Evolutionary conservation across 2,888 invertebrate genomes (phyloP), one percentile per base, ranked within the genome.

Genomic region (Pemphredon lugubris): DNA sequence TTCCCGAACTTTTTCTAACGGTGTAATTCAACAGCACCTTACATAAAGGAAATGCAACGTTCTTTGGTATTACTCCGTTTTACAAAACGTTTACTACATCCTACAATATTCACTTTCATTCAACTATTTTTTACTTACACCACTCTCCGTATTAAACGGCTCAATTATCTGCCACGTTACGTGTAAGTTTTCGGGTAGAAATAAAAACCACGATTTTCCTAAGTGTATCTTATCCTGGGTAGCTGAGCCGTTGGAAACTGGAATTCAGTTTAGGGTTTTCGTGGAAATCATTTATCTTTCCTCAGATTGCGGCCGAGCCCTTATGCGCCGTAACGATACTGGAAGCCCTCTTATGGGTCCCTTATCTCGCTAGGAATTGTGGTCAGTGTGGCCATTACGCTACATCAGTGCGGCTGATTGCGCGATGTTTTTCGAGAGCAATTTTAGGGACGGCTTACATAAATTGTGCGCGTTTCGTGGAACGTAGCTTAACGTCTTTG

Each of bases 281-380:
- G 40, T 37, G 18, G 32, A 30, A 21, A 16, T 6, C 55, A 50
- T 72, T 64, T 70, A 40, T 73, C 71, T 65, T 34, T 26, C 37
- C 21, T 26, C 9, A 55, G 54, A 51, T 64, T 40, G 37, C 13
- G 16, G 54, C 44, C 55, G 57, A 45, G 48, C 50, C 23, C 21
- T 7, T 53, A 40, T 32, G 34, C 16, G 53, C 30, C 39, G 14
- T 20, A 39, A 55, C 14, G 55, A 40, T 57, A 37, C 14, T 34
- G 47, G 13, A 34, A 16, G 44, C 6, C 26, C 39, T 9, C 48
- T 44, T 45, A 64, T 39, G 59, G 32, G 11, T 44, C 39, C 16
- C 50, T 71, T 72, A 72, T 72, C 72, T 47, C 23, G 2, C 16
- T 30, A 14, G 71, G 39, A 48, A 44, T 21, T 53, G n/a, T 54